These are phyloP conservation scores for Oconnorella tubifera DNA, from an alignment of 2,888 invertebrate genomes.

Conservation along the genomic window DNA sequence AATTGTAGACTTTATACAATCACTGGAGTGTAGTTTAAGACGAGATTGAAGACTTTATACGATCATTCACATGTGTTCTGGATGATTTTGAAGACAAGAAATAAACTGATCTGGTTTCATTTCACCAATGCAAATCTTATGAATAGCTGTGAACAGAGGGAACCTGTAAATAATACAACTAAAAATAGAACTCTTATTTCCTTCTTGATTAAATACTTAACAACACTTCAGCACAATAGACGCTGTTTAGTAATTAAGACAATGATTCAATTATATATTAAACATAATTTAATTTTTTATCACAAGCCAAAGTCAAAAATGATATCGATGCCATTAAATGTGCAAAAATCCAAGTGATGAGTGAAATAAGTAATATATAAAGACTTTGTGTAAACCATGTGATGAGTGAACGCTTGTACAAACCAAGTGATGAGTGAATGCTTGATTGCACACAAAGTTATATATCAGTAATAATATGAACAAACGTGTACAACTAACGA, in stretches of 20 bases:
- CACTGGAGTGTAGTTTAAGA: no score
- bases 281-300: no score
- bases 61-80: slow-evolving; percentile 15
- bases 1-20: no score
- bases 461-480: not conserved
- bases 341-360: no score
- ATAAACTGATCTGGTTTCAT: slow-evolving; percentile 77
- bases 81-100: slow-evolving; percentile 82
- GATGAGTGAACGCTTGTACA: not conserved
- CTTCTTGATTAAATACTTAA: not conserved
- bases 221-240: not conserved
- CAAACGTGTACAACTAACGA: not conserved
- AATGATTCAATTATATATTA: no score
- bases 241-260: no score
- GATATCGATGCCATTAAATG: no score
- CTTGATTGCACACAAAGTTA: not conserved
- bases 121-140: slow-evolving; percentile 83
- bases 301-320: no score
- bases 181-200: not conserved
- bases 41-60: no score
- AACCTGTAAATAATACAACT: slow-evolving; percentile 64
- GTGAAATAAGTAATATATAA: no score
- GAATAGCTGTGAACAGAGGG: slow-evolving; percentile 92
- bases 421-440: not conserved
- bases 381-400: not conserved